A percentile compares a stretch with the other conserved stretches of the same genome.
Evolutionary conservation across 2,113 vertebrate genomes (phyloP).

Genomic region (Etheostoma spectabile): DNA sequence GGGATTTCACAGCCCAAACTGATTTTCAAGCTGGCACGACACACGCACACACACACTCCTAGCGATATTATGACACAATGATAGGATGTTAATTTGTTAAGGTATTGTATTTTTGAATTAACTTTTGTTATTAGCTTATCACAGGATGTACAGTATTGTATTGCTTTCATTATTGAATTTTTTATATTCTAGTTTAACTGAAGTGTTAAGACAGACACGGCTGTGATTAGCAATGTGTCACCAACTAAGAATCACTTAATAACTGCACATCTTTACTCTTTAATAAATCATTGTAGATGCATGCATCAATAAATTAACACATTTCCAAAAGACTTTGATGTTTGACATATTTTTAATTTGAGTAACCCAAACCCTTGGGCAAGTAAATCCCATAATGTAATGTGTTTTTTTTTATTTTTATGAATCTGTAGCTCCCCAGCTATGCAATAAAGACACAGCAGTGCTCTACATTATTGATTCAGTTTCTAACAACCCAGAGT

Average conservation of each 20-base stretch:
- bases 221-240: slow-evolving; percentile 33
- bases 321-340: slow-evolving; percentile 56
- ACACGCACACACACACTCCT: not conserved
- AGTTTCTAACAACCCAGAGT: slow-evolving; percentile 76
- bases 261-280: slow-evolving; percentile 47
- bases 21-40: slow-evolving; percentile 66
- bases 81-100: slow-evolving; percentile 6
- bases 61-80: not conserved
- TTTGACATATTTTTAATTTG: slow-evolving; percentile 50
- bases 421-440: slow-evolving; percentile 67
- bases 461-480: slow-evolving; percentile 77
- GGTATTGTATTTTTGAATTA: not conserved
- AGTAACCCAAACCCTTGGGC: slow-evolving; percentile 57
- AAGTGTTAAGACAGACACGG: not conserved
- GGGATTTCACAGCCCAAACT: slow-evolving; percentile 77
- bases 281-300: slow-evolving; percentile 49
- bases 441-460: slow-evolving; percentile 76
- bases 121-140: not conserved
- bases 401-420: slow-evolving; percentile 52
- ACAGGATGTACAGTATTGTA: not conserved
- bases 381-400: slow-evolving; percentile 65
- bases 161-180: slow-evolving; percentile 1
- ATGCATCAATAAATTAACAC: slow-evolving; percentile 60
- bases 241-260: slow-evolving; percentile 53
- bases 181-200: slow-evolving; percentile 11